These are phyloP conservation scores for Philonicus albiceps DNA, from an alignment of 2,888 invertebrate species.

Conservation along the genomic window DNA sequence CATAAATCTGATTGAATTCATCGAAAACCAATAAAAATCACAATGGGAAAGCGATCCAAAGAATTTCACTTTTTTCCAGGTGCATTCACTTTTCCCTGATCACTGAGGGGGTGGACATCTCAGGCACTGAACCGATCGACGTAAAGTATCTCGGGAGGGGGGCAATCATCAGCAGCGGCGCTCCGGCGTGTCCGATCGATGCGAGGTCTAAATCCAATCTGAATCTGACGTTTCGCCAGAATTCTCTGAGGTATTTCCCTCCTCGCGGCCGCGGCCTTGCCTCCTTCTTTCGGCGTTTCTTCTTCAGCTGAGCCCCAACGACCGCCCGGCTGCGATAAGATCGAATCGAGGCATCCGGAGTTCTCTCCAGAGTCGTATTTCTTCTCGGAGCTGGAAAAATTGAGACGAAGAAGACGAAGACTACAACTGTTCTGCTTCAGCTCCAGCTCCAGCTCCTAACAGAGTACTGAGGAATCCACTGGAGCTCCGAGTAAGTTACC, in stretches of 20 bases:
- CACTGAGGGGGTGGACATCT: not conserved
- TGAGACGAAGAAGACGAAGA: not conserved
- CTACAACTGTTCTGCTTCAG: not conserved
- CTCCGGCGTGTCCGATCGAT: conserved; percentile 39
- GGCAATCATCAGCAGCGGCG: not conserved
- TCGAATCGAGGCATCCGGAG: not conserved
- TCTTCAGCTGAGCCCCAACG: not conserved
- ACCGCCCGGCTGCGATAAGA: conserved; percentile 2
- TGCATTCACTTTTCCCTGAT: not conserved
- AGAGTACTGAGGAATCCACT: not conserved
- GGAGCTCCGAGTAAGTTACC: not conserved
- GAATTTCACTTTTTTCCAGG: not conserved
- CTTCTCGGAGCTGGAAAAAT: not conserved
- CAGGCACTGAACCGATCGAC: not conserved
- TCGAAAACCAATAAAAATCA: not conserved
- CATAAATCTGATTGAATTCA: not conserved
- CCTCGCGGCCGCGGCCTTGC: conserved; percentile 19
- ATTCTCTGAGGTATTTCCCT: conserved; percentile 31
- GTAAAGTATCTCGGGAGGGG: not conserved
- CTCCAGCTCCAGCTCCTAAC: not conserved
- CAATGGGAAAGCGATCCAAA: not conserved
- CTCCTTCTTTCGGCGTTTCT: conserved; percentile 9
- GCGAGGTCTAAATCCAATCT: conserved; percentile 45
- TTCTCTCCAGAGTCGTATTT: conserved; percentile 4
- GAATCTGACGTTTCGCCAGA: conserved; percentile 39